Base-by-base conservation (phyloP, 92 coral and sea anemone genomes). In the Siderastrea siderea region DNA sequence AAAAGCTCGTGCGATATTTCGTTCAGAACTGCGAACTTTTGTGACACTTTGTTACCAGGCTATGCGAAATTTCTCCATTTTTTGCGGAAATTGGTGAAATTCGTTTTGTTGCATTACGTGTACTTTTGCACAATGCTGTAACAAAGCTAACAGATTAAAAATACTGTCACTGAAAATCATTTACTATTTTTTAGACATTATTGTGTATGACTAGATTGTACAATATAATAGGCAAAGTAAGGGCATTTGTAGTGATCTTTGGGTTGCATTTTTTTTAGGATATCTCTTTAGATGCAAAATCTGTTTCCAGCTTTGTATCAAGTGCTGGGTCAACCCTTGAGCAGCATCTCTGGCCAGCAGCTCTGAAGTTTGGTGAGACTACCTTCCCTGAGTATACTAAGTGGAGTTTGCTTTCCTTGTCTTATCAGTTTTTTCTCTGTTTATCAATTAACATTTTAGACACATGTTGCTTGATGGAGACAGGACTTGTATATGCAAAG, bases 291-390 rank as follows among this genome's bases (percentile, higher is more conserved):
- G 87, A 87, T 77, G 86, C 90, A 8, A 81, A 89, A 55, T 80
- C 95, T 14, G 77, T 97, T 55, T 85, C 94, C 67, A 94, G 94
- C 83, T 97, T 92, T 71, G 84, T 87, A 14, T 82, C 96, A 3
- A 84, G 59, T 76, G 87, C 75, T 84, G 96, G 96, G 16, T 92
- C 98, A 74, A 85, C 94, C 6, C 90, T 90, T 54, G 99, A 97
- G 83, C 98, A 97, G 86, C 96, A 94, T 71, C 92, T 81, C 59
- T 95, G 99, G 98, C 98, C 99, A 70, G 95, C 99, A 2, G 92
- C 99, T 67, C 93, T 97, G 46, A 94, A 93, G 66, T 97, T 97
- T 94, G 99, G 99, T 97, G 44, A 86, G 98, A 71, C 7, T 13
- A 66, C n/a, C 26, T 82, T 48, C 6, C 15, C 57, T 14, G 7